These are phyloP conservation scores for Plagodis pulveraria DNA, from an alignment of 2,888 invertebrate species.

Conservation along the genomic window DNA sequence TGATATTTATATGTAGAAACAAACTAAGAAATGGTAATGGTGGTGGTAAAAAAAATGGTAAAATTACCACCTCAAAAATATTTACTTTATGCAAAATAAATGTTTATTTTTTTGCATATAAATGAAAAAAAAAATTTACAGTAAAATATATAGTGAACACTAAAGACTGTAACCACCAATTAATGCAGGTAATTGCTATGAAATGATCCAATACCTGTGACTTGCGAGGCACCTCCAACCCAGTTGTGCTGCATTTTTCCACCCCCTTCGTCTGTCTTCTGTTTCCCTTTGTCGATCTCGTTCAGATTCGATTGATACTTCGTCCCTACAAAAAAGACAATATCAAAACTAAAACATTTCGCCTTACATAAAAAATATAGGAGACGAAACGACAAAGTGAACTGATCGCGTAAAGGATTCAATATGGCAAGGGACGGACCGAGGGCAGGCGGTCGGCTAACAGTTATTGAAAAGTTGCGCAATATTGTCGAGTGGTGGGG, in stretches of 20 bases:
- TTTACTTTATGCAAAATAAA: too few species aligned
- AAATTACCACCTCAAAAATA: too few species aligned
- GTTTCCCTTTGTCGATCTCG: conserved; percentile 92
- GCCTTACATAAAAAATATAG: conserved; percentile 37
- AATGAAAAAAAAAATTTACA: too few species aligned
- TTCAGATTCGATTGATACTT: conserved; percentile 91
- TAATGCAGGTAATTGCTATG: conserved; percentile 20
- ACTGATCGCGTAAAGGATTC: conserved; percentile 75
- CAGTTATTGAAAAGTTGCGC: conserved; percentile 84
- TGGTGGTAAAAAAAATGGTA: too few species aligned
- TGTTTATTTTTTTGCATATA: too few species aligned
- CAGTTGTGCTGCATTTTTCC: conserved; percentile 83
- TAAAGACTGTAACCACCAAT: conserved; percentile 12
- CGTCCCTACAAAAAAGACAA: conserved; percentile 82
- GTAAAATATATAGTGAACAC: background rate
- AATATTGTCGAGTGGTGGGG: conserved; percentile 80
- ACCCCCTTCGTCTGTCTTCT: conserved; percentile 87
- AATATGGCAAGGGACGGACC: conserved; percentile 71
- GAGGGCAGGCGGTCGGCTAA: conserved; percentile 62
- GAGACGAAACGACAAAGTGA: conserved; percentile 50
- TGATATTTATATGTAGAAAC: too few species aligned
- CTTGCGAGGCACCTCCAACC: conserved; percentile 79
- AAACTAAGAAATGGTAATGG: too few species aligned
- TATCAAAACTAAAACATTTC: conserved; percentile 34
- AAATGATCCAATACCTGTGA: conserved; percentile 62